Evolutionary conservation across 2,888 invertebrate genomes (phyloP), one percentile per base, ranked within the genome.

Genomic region (Hypomecis punctinalis): DNA sequence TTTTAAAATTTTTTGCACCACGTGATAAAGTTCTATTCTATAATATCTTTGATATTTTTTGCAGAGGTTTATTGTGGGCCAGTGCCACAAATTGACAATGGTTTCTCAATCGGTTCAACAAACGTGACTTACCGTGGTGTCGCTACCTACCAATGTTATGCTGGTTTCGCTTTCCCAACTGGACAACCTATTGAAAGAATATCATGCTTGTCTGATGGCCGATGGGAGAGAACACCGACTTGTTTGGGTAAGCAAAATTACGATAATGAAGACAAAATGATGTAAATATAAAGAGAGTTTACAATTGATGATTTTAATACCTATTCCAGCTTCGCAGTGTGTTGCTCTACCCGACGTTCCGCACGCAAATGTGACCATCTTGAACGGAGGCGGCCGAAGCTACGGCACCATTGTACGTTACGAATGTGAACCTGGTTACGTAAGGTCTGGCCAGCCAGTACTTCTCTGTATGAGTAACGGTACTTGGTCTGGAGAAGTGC

Each of bases 41-140:
- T 33, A 46, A 36, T 13, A 6, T 35, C 45, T 7, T 10, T 61
- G 64, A 72, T 68, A 40, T 52, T 66, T 67, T 73, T 86, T 83
- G 43, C 93, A 96, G 96, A 95, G 94, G 98, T 98, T 33, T 99
- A 99, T 85, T 99, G 99, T 86, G 98, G 98, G 61, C 98, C 99
- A 35, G 99, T 99, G 53, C 99, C 99, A 61, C 99, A 99, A 94
- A 99, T 99, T 70, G 98, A 98, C 82, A 99, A 99, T 85, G 99
- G 99, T 53, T 99, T 98, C 89, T 98, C 98, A 3, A 98, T 98
- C 83, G 98, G 97, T 53, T 98, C 99, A 0, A 97, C 98, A 5
- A 99, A 99, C 86, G 99, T 99, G 6, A 99, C 98, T 0, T 99
- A 97, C 82, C 95, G 96, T 68, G 99, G 98, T 42, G 94, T 97